These are phyloP conservation scores for Malurus elegans DNA, from an alignment of 2,113 vertebrate species.

Conservation along the genomic window DNA sequence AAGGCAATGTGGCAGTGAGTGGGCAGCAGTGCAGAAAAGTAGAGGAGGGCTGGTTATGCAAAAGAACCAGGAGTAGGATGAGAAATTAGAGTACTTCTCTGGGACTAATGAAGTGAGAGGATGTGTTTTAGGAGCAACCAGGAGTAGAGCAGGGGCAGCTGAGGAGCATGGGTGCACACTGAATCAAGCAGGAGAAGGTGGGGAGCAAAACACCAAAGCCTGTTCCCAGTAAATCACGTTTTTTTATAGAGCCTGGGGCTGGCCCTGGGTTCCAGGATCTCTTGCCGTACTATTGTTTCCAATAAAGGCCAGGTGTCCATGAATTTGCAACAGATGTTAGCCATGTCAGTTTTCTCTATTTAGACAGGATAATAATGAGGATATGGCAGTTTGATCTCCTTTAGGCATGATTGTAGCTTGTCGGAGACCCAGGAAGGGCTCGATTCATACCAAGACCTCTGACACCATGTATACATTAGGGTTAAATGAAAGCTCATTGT, in stretches of 20 bases:
- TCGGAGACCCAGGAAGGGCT: background rate
- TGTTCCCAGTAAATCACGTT: background rate
- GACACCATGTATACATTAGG: background rate
- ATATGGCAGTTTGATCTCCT: rapidly evolving
- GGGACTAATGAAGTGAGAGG: background rate
- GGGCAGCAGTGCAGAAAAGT: background rate
- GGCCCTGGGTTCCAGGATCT: background rate
- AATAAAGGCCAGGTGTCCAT: background rate
- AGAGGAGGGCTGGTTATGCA: background rate
- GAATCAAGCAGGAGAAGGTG: background rate
- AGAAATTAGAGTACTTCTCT: background rate
- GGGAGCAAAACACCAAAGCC: background rate
- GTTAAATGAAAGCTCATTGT: background rate
- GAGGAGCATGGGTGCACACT: background rate
- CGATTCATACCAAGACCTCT: background rate
- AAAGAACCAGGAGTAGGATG: background rate
- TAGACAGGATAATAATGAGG: background rate
- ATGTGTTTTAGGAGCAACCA: background rate
- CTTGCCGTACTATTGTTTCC: background rate
- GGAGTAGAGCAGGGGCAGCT: background rate
- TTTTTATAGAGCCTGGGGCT: background rate
- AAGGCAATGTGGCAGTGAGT: background rate
- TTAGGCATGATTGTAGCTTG: background rate
- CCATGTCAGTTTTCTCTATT: background rate
- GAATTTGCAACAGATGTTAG: background rate